Evolutionary conservation across 2,888 invertebrate genomes (phyloP), one percentile per base, ranked within the genome.

Genomic region (Cephonodes hylas): DNA sequence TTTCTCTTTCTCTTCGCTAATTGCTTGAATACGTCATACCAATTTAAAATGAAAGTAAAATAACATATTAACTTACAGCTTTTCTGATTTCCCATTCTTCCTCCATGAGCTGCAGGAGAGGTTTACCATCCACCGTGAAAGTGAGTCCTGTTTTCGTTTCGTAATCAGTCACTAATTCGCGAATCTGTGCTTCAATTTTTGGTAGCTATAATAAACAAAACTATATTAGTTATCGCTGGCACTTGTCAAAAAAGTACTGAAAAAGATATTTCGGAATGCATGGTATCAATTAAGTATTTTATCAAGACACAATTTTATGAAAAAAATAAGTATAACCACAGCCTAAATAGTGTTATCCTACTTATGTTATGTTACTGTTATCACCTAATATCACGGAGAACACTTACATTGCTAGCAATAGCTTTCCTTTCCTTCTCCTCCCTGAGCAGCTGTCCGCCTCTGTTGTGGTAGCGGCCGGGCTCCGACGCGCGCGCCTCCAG

Each of bases 391-490:
- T n/a, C n/a, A n/a, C n/a, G n/a, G n/a, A n/a, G n/a, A n/a, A n/a
- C n/a, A 79, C 83, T 79, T 45, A 92, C 91, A 68, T 88, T 91
- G 73, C 78, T 95, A 38, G 94, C 93, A 8, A 97, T 93, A 7
- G 94, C 92, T 80, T 97, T 98, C n/a, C 98, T 89, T 75, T 97
- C 96, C 73, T 96, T 97, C 83, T 98, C 98, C 80, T 98, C 98
- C 59, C 94, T 94, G 1, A 98, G 86, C 5, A 98, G 88, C 69
- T 96, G 96, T 0, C 98, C 97, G 0, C 98, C 98, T 42, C 98
- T 94, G 84, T 98, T 98, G 72, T 97, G 95, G 79, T 95, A 97
- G 0, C 98, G 94, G 68, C 96, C 95, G 0, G 97, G 96, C 74
- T 97, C 96, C n/a, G 94, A 93, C 0, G 96, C 95, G 59, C 95